A percentile compares a stretch with the other conserved stretches of the same genome.
Conservation (phyloP, 1,140 invertebrate genomes). For the Brachionus sp. region DNA sequence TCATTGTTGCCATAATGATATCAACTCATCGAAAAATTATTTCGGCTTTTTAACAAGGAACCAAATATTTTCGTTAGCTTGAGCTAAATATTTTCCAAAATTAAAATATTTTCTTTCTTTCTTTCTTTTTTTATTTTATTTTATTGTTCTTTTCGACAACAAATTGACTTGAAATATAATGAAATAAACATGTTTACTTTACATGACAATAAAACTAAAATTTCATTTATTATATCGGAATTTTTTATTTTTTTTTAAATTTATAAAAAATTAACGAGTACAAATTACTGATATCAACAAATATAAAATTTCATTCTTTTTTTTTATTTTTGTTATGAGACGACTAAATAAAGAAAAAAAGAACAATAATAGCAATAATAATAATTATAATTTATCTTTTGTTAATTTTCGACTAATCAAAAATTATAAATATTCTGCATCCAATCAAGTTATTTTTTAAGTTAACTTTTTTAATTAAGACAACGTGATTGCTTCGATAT, state of each 20-base stretch:
- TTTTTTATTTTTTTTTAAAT: not conserved
- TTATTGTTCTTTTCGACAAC: not conserved
- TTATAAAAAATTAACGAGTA: conserved; percentile 39
- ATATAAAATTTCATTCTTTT: conserved; percentile 1
- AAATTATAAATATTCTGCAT: not conserved
- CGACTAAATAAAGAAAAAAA: not conserved
- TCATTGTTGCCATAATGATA: not conserved
- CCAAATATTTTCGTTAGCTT: not conserved
- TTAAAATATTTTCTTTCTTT: not conserved
- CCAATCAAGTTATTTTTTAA: conserved; percentile 3
- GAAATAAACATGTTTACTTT: conserved; percentile 23
- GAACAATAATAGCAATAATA: not conserved
- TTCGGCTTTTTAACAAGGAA: not conserved
- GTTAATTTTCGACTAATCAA: conserved; percentile 8
- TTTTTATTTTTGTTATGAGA: too few relatives aligned
- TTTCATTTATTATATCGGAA: conserved; percentile 2
- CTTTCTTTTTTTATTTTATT: not conserved
- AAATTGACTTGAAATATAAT: conserved; percentile 7
- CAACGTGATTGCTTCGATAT: not conserved
- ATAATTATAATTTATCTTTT: not conserved
- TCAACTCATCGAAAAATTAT: not conserved
- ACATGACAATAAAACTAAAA: conserved; percentile 14
- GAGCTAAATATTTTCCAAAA: not conserved
- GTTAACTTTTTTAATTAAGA: not conserved
- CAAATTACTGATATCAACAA: conserved; percentile 2